These are phyloP conservation scores for Zhengitettix transpicula DNA, from an alignment of 2,888 invertebrate genomes.

Conservation along the genomic window DNA sequence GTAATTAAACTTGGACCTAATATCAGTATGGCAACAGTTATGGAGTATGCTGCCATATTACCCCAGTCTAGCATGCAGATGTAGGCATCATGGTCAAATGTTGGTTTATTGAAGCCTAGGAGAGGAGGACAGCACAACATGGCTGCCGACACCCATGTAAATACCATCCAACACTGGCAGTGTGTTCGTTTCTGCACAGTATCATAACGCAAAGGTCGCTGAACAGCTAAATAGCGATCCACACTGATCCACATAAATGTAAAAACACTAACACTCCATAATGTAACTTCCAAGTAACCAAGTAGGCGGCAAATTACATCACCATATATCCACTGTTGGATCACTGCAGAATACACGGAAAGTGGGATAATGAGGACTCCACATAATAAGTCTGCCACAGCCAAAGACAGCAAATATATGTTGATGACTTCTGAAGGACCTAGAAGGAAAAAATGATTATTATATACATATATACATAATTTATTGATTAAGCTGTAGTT, in stretches of 20 bases:
- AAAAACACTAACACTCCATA: constrained; percentile 87
- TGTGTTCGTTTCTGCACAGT: constrained; percentile 53
- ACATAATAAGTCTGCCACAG: constrained; percentile 80
- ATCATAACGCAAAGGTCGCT: constrained; percentile 77
- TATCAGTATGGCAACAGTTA: constrained; percentile 77
- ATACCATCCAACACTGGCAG: constrained; percentile 95
- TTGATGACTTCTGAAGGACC: constrained; percentile 89
- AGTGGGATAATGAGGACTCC: constrained; percentile 84
- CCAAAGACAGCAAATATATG: constrained; percentile 84
- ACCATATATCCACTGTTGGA: constrained; percentile 60
- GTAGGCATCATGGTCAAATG: constrained; percentile 72
- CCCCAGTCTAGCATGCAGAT: constrained; percentile 95
- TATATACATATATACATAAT: too few relatives aligned
- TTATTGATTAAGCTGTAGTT: too few relatives aligned
- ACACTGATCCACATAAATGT: constrained; percentile 98
- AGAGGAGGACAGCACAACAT: constrained; percentile 91
- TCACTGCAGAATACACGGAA: constrained; percentile 76
- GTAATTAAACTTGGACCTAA: constrained; percentile 88
- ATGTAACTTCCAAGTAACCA: constrained; percentile 83
- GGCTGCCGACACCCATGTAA: constrained; percentile 92
- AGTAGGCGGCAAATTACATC: constrained; percentile 78
- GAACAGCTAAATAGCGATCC: constrained; percentile 78
- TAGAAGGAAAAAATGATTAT: constrained; percentile 24
- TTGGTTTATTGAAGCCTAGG: constrained; percentile 70
- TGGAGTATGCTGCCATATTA: constrained; percentile 87